These are phyloP conservation scores for Zosterops pallidus DNA, from an alignment of 2,113 vertebrate genomes.

Conservation along the genomic window DNA sequence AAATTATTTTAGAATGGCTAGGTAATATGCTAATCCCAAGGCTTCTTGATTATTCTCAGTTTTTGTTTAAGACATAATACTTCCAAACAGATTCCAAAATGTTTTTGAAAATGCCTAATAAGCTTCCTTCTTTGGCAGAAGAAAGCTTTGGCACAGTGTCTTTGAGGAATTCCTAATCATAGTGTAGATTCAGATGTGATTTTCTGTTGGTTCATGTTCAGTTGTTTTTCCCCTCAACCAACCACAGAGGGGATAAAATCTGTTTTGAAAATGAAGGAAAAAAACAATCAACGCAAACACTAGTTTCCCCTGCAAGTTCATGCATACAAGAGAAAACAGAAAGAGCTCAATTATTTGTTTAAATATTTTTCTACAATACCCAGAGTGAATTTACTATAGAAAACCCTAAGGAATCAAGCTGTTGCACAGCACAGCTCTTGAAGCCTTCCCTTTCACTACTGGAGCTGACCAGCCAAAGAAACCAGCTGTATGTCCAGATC, in stretches of 20 bases:
- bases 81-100: neutral
- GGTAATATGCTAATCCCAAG: neutral
- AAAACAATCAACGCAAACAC: neutral
- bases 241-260: neutral
- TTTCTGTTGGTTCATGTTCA: neutral
- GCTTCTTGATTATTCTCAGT: neutral
- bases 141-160: neutral
- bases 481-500: conserved; percentile 35
- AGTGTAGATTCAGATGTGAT: neutral
- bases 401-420: conserved; percentile 37
- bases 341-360: conserved; percentile 55
- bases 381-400: conserved; percentile 20
- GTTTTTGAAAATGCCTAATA: neutral
- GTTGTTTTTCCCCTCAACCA: neutral
- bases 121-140: neutral
- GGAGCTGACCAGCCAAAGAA: conserved; percentile 41
- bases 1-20: neutral
- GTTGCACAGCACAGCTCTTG: conserved; percentile 9
- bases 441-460: conserved; percentile 31
- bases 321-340: conserved; percentile 21
- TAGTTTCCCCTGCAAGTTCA: neutral
- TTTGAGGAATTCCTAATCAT: neutral
- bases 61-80: neutral
- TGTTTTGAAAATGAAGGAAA: neutral
- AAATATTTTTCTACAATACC: conserved; percentile 39